Conservation (phyloP, 2,888 invertebrate genomes). For the Sussaba pulchella region DNA sequence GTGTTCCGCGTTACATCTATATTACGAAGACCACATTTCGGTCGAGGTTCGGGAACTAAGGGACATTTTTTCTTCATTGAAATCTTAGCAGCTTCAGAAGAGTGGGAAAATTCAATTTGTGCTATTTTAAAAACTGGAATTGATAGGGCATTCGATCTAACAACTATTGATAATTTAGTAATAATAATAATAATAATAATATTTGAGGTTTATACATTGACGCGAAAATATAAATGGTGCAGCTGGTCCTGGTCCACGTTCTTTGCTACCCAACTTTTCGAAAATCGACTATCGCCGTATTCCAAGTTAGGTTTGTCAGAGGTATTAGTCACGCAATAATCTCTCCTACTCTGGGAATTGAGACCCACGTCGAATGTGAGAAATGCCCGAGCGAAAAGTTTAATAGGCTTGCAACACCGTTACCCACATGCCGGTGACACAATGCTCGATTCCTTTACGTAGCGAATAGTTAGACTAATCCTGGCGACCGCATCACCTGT, state of each 20-base stretch:
- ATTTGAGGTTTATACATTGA: background rate
- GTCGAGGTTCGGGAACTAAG: background rate
- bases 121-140: background rate
- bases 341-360: conserved; percentile 34
- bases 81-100: background rate
- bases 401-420: conserved; percentile 4
- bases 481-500: conserved; percentile 71
- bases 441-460: conserved; percentile 34
- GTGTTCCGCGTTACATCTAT: background rate
- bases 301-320: conserved; percentile 1
- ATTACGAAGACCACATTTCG: background rate
- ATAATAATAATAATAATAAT: background rate
- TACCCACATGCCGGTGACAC: background rate
- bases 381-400: conserved; percentile 8
- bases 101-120: background rate
- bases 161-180: no score
- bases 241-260: no score
- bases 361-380: conserved; percentile 21
- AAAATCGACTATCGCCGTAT: conserved; percentile 45
- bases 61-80: background rate
- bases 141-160: no score
- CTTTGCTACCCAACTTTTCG: background rate
- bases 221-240: background rate
- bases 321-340: conserved; percentile 39
- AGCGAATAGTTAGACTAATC: conserved; percentile 67